A percentile compares a stretch with the other conserved stretches of the same genome.
These are phyloP conservation scores for Rhyacophila evoluta DNA, from an alignment of 2,888 invertebrate species.

Conservation along the genomic window DNA sequence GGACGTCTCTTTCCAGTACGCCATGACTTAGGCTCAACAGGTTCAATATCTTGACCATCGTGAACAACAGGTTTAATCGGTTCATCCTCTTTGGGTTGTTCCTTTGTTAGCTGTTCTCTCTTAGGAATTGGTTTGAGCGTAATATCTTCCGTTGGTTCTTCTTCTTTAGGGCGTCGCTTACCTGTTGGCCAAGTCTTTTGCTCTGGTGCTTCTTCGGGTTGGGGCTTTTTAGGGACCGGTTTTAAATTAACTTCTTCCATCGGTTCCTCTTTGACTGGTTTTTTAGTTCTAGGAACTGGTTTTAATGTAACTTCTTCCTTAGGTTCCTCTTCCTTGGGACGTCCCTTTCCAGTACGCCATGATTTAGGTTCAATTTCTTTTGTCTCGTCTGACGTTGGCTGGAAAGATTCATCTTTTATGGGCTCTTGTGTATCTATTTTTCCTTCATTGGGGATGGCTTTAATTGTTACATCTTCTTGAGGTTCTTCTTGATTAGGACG, in stretches of 20 bases:
- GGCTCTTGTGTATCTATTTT: slow-evolving; percentile 57
- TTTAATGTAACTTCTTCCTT: slow-evolving; percentile 63
- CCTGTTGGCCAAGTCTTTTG: slow-evolving; percentile 59
- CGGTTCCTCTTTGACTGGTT: slow-evolving; percentile 60
- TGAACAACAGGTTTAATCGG: slow-evolving; percentile 54
- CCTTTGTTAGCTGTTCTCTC: slow-evolving; percentile 57
- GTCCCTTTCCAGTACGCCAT: slow-evolving; percentile 58
- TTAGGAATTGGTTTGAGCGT: slow-evolving; percentile 49
- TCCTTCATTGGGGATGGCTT: slow-evolving; percentile 58
- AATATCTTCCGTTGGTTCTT: slow-evolving; percentile 58
- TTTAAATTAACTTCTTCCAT: slow-evolving; percentile 48
- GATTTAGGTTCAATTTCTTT: slow-evolving; percentile 58
- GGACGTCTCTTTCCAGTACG: slow-evolving; percentile 57
- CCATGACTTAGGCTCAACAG: slow-evolving; percentile 56
- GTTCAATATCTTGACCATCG: slow-evolving; percentile 56
- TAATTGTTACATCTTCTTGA: slow-evolving; percentile 59
- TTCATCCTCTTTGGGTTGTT: slow-evolving; percentile 57
- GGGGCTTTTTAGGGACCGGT: slow-evolving; percentile 57
- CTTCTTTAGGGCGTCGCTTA: slow-evolving; percentile 61
- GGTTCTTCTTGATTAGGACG: slow-evolving; percentile 57
- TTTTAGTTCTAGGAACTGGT: slow-evolving; percentile 59
- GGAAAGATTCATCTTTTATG: slow-evolving; percentile 57
- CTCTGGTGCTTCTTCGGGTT: slow-evolving; percentile 59
- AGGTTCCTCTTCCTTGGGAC: slow-evolving; percentile 58
- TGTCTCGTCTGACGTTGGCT: slow-evolving; percentile 47